These are phyloP conservation scores for Macrobrachium rosenbergii DNA, from an alignment of 1,140 invertebrate species.

Conservation along the genomic window DNA sequence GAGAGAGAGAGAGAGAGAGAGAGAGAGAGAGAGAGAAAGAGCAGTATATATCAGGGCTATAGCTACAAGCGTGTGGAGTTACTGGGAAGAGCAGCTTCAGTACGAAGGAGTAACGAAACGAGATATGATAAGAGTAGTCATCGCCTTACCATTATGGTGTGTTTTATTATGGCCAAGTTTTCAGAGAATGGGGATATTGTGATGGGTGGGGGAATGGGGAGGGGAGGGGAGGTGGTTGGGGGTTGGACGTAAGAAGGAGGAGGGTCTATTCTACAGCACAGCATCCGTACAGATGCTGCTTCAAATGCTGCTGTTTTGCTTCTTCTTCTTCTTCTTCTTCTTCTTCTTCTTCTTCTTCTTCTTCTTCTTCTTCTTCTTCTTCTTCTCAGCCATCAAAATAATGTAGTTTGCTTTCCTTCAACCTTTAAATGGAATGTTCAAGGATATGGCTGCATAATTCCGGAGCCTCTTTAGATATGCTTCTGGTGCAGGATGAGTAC, in stretches of 20 bases:
- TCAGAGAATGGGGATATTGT: background rate
- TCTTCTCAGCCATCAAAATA: too few relatives aligned
- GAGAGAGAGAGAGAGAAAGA: background rate
- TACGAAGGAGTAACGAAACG: background rate
- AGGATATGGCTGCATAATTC: too few relatives aligned
- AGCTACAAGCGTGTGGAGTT: background rate
- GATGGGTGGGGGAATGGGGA: background rate
- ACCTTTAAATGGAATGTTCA: too few relatives aligned
- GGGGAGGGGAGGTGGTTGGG: background rate
- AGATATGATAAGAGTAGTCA: background rate
- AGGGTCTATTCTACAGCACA: background rate
- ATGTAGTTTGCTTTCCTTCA: too few relatives aligned
- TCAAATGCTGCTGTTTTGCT: too few relatives aligned
- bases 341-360: too few relatives aligned
- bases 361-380: too few relatives aligned
- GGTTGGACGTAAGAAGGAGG: background rate
- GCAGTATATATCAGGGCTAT: background rate
- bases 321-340: too few relatives aligned
- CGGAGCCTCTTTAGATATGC: too few relatives aligned
- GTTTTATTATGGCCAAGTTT: too few relatives aligned
- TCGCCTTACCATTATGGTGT: too few relatives aligned
- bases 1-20: background rate
- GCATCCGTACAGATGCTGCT: too few relatives aligned
- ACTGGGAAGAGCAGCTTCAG: background rate
- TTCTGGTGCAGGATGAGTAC: background rate